Percentiles rank a stretch among this genome's conserved stretches.
These are phyloP conservation scores for Chlamydotis undulata DNA, from an alignment of 2,113 vertebrate genomes.

Conservation along the genomic window DNA sequence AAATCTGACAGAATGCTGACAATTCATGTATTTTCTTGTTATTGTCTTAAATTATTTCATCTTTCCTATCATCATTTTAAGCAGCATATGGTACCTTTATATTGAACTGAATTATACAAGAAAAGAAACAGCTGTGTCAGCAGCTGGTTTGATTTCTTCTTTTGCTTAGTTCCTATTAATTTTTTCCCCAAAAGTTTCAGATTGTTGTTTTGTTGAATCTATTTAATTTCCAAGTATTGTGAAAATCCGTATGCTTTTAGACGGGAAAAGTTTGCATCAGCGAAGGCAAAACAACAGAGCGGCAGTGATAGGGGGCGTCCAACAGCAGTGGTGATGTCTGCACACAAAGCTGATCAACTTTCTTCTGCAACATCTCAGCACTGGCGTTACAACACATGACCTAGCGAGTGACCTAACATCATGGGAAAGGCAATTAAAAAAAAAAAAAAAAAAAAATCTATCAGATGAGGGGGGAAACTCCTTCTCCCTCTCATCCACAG, in stretches of 20 bases:
- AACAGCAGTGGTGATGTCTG: not conserved
- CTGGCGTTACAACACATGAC: not conserved
- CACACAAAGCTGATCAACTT: not conserved
- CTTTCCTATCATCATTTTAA: conserved; percentile 87
- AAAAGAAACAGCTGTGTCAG: conserved; percentile 92
- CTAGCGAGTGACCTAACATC: not conserved
- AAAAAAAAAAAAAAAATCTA: not conserved
- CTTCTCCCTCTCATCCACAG: not conserved
- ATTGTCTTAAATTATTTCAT: conserved; percentile 89
- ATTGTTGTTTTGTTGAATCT: conserved; percentile 63
- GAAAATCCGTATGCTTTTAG: conserved; percentile 14
- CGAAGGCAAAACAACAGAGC: not conserved
- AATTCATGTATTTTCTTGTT: conserved; percentile 91
- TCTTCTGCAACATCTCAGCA: not conserved
- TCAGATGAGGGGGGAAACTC: not conserved
- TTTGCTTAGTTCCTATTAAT: conserved; percentile 90
- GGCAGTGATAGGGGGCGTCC: rapidly evolving
- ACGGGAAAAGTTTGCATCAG: not conserved
- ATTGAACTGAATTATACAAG: conserved; percentile 91
- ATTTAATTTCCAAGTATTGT: conserved; percentile 58
- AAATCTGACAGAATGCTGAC: conserved; percentile 96
- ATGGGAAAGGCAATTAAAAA: not conserved
- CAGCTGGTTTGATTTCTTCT: conserved; percentile 87
- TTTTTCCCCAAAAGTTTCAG: conserved; percentile 70
- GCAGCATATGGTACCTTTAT: conserved; percentile 93